A percentile compares a stretch with the other conserved stretches of the same genome.
phyloP scores from a whole-genome alignment of 2,113 vertebrate genomes.

The Channa maculata region DNA sequence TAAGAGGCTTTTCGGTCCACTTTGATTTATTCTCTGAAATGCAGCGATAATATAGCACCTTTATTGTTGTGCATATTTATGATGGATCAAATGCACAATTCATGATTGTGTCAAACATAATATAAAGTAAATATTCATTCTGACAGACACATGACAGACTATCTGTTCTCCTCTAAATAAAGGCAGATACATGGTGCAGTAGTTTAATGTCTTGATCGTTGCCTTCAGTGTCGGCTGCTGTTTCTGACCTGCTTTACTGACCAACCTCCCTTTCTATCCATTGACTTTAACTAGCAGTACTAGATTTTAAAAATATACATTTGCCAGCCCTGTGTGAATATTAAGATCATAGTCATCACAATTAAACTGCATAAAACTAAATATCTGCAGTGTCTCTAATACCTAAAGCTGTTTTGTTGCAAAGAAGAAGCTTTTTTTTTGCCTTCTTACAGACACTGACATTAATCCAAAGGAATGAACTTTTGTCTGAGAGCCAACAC shows the following conservation, averaged over 20 bases:
- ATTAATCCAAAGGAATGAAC: slow-evolving; percentile 31
- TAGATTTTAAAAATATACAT: too few relatives aligned
- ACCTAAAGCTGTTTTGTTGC: slow-evolving; percentile 10
- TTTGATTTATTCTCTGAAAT: slow-evolving; percentile 62
- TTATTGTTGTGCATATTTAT: slow-evolving; percentile 42
- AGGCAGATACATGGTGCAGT: neutral
- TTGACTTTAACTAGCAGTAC: too few relatives aligned
- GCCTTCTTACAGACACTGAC: slow-evolving; percentile 19
- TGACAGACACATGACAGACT: neutral
- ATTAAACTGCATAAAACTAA: neutral
- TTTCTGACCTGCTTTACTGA: neutral
- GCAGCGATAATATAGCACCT: slow-evolving; percentile 18
- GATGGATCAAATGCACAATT: slow-evolving; percentile 33
- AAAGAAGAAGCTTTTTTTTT: slow-evolving; percentile 9
- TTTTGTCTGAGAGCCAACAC: slow-evolving; percentile 25
- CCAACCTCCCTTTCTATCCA: too few relatives aligned
- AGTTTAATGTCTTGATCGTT: slow-evolving; percentile 30
- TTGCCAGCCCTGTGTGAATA: neutral
- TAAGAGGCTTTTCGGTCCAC: slow-evolving; percentile 60
- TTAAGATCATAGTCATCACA: neutral
- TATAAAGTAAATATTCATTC: slow-evolving; percentile 23
- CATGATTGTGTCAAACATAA: slow-evolving; percentile 9
- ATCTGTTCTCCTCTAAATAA: neutral
- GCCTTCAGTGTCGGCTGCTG: slow-evolving; percentile 3
- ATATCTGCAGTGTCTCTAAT: slow-evolving; percentile 15